Evolutionary conservation across 1,140 invertebrate species (phyloP), one percentile per base, ranked within the genome.

Genomic region (Magallana angulata): DNA sequence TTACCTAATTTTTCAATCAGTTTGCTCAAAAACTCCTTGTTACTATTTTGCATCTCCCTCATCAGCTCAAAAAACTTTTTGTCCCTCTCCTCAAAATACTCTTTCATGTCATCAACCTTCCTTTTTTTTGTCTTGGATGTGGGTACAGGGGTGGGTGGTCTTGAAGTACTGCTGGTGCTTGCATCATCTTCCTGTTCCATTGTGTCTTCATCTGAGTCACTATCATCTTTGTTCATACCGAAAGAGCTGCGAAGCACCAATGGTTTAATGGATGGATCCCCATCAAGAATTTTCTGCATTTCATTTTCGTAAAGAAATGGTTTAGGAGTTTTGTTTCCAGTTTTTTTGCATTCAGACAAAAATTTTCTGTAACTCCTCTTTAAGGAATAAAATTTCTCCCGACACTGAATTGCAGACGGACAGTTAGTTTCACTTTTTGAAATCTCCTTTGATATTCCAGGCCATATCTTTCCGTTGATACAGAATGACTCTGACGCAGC

Each of bases 1-100:
- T 68, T 24, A 24, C 18, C 9, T 24, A 85, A 58, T 57, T 85
- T 85, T 11, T 85, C 84, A 85, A 85, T 57, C 0, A 85, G 18
- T 85, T 85, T 85, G 14, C 56, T 57, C 1, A 85, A 9, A 5
- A 76, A 48, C 87, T 60, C 85, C 11, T 68, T 86, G 7, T 59
- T 85, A 16, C 8, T 83, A n/a, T 60, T 83, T n/a, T 59, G 36
- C 60, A 80, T 18, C 2, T 88, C 24, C n/a, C 59, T 48, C 18
- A 76, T 12, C 8, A 30, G 5, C 1, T 14, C 36, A 9, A 76
- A n/a, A 68, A 48, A 24, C 90, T 90, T 57, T 84, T 87, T 82
- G 89, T 88, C 30, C 85, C 90, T 76, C 84, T 88, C 81, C 88
- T 12, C 1, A 89, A 91, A n/a, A 90, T 84, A n/a, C 85, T 89